phyloP scores from a whole-genome alignment of 2,797 vertebrate genomes.

The Sebastes steindachneri region DNA sequence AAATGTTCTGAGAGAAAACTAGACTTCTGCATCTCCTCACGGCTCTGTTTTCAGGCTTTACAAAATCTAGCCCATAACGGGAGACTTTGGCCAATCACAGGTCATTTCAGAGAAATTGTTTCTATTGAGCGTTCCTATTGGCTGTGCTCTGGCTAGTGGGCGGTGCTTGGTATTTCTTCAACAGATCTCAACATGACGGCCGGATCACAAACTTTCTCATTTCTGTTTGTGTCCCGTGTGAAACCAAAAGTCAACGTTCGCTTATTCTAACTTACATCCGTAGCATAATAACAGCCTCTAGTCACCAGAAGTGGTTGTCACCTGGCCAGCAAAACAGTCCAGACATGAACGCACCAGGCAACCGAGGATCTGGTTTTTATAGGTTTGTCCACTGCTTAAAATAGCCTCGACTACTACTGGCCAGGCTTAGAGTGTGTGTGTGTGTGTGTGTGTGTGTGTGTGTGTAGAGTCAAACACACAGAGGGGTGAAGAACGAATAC shows the following conservation, averaged over 20 bases:
- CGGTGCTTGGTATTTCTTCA: no score
- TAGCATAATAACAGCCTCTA: not conserved
- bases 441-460: not conserved
- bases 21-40: no score
- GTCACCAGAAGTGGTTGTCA: not conserved
- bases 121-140: no score
- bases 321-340: not conserved
- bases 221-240: no score
- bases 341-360: not conserved
- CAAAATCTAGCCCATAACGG: no score
- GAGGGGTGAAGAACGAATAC: not conserved
- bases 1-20: no score
- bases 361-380: conserved; percentile 12
- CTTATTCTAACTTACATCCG: not conserved
- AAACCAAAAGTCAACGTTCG: not conserved
- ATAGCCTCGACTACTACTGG: not conserved
- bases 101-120: no score
- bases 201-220: no score
- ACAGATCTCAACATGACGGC: no score
- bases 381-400: not conserved
- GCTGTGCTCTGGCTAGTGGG: no score
- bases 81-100: no score
- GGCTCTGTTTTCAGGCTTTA: no score
- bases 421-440: not conserved
- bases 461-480: not conserved